Conservation (phyloP, 2,888 invertebrate genomes). For the Synergus japonicus region DNA sequence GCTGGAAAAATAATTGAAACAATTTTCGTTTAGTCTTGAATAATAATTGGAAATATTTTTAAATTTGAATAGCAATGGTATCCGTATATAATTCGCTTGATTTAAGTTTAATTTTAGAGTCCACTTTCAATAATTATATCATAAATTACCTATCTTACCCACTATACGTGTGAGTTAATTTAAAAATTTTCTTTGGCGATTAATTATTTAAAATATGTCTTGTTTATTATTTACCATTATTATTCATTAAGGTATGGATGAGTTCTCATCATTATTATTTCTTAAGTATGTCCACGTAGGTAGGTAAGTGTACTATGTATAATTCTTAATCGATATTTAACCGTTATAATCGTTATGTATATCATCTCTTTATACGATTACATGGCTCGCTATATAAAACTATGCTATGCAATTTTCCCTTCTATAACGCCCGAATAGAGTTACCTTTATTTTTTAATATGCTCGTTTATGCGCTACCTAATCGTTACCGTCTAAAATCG, state of each 20-base stretch:
- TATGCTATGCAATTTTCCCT: conserved; percentile 70
- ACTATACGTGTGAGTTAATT: conserved; percentile 69
- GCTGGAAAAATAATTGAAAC: neutral
- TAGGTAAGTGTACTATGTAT: conserved; percentile 58
- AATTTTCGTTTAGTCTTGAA: neutral
- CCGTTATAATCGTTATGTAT: conserved; percentile 67
- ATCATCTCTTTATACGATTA: conserved; percentile 68
- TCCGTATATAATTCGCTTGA: conserved; percentile 50
- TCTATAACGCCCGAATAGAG: conserved; percentile 65
- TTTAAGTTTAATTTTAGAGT: conserved; percentile 75
- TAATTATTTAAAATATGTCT: conserved; percentile 77
- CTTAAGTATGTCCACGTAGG: conserved; percentile 59
- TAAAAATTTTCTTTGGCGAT: conserved; percentile 76
- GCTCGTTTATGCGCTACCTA: conserved; percentile 53
- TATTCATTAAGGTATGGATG: conserved; percentile 27
- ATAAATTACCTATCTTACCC: conserved; percentile 68
- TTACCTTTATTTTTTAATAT: conserved; percentile 58
- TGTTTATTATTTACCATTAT: conserved; percentile 61
- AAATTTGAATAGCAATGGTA: conserved; percentile 27
- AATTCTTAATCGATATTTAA: conserved; percentile 60
- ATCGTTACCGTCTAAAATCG: conserved; percentile 49
- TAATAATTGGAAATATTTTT: neutral
- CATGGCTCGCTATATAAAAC: conserved; percentile 74
- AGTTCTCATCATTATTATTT: conserved; percentile 57
- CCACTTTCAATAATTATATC: conserved; percentile 74